These are phyloP conservation scores for Istiophorus platypterus DNA, from an alignment of 2,113 vertebrate species.

Conservation along the genomic window DNA sequence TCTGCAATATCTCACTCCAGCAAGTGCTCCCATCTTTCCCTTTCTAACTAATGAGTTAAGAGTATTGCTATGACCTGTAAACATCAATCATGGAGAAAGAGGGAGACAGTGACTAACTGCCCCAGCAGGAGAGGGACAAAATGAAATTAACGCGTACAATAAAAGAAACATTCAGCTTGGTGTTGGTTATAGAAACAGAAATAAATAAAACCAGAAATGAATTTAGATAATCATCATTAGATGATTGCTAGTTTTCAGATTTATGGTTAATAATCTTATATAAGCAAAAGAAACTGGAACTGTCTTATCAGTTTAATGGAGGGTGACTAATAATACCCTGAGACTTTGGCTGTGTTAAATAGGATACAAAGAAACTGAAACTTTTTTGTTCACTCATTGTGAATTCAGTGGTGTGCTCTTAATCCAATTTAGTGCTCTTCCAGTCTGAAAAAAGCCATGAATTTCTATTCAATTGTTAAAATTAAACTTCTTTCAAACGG, in stretches of 20 bases:
- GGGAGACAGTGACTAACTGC: constrained; percentile 82
- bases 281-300: constrained; percentile 26
- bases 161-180: constrained; percentile 72
- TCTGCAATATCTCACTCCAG: constrained; percentile 81
- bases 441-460: constrained; percentile 52
- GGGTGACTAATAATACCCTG: constrained; percentile 30
- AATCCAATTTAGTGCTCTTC: constrained; percentile 70
- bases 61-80: constrained; percentile 85
- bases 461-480: constrained; percentile 72
- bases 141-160: constrained; percentile 81
- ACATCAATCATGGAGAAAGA: constrained; percentile 79
- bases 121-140: constrained; percentile 59
- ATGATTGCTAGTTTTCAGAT: constrained; percentile 41
- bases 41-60: constrained; percentile 86
- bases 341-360: constrained; percentile 37
- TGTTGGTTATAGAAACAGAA: constrained; percentile 46
- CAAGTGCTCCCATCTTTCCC: constrained; percentile 81
- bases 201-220: constrained; percentile 53
- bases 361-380: constrained; percentile 56
- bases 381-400: constrained; percentile 68
- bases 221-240: constrained; percentile 42
- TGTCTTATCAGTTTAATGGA: constrained; percentile 48
- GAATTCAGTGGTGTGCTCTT: constrained; percentile 66
- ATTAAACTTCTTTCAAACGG: constrained; percentile 75
- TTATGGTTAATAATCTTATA: constrained; percentile 37